Base-by-base conservation (phyloP, 2,888 invertebrate species). In the Athrips mouffetella region DNA sequence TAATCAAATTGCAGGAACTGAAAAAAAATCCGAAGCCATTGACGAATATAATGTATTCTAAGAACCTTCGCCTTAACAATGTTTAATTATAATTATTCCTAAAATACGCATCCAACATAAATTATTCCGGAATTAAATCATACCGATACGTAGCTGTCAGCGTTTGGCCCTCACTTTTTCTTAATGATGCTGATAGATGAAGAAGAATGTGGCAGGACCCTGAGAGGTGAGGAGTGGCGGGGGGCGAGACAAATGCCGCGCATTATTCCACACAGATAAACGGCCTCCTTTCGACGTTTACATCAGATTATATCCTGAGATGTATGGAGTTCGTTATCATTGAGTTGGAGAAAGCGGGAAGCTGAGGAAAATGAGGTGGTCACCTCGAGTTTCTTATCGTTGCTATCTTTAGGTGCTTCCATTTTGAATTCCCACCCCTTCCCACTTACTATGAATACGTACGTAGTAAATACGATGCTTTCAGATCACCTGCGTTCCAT, bases 211-310 rank as follows among this genome's bases (percentile, higher is more conserved):
- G 68, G 64, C 60, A 57, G 64, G 62, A 37, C 10, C n/a, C 21
- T 5, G 60, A 70, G 70, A 70, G 69, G 72, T 73, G 74, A 77
- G 71, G 71, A 65, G 72, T 65, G 60, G 62, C 61, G 51, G 55
- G 60, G 55, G 60, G 67, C 10, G 20, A 79, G 82, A 84, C 76
- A 75, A 79, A 85, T 81, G 60, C 60, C 67, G 59, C 62, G 67
- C 80, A 84, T 83, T 84, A 81, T 80, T 67, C 59, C 53, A 58
- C 59, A 55, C 61, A 73, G 85, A 84, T 82, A 81, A 75, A 71
- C 64, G 73, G 60, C 55, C 67, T 70, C 67, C 60, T 79, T 81
- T 77, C 75, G 75, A 72, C 76, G 69, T 70, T 70, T 70, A 66
- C 67, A 73, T 76, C 73, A 65, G 76, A 80, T 78, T 76, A 67